Evolutionary conservation across 37 sponge, comb jelly and placozoan species (phyloP), one percentile per base, ranked within the genome.

Genomic region (Ephydatia muelleri): DNA sequence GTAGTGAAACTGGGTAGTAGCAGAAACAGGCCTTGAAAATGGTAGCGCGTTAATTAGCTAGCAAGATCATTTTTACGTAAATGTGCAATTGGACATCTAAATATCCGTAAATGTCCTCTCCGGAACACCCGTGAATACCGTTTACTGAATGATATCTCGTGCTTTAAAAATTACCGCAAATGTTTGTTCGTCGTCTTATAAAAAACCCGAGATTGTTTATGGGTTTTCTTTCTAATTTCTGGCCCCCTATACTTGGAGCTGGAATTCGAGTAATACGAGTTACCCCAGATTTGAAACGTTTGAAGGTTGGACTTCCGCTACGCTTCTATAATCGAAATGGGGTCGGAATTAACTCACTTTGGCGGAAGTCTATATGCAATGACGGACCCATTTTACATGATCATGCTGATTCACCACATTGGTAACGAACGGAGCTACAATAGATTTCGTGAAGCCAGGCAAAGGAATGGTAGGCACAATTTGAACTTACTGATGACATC

Each of bases 331-430:
- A 84, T 70, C 37, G 43, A 48, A 84, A 84, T 47, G 31, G 26
- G 0, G 77, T 84, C 0, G 85, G 85, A 31, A n/a, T n/a, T n/a
- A n/a, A 77, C 70, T 38, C 85, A 84, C 32, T 84, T 68, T 76
- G 85, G 85, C n/a, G 85, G 85, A 2, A 77, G 77, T 68, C 39
- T 84, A 35, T 84, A 43, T 70, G 68, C 85, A 2, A 84, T 84
- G 85, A 77, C 85, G 14, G 85, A 84, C 75, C 85, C 85, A n/a
- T 84, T 84, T 70, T 84, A 84, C 70, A 84, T 84, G 85, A 39
- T 84, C 6, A 84, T 84, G 85, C 69, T 84, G 2, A 36, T 84
- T 0, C 16, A 67, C 67, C 33, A 57, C 21, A 49, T 84, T 38
- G 85, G 85, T 13, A 67, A 67, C 2, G 47, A 84, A 3, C 64